These are phyloP conservation scores for Jaculus jaculus DNA, from an alignment of 2,113 vertebrate genomes.

Conservation along the genomic window DNA sequence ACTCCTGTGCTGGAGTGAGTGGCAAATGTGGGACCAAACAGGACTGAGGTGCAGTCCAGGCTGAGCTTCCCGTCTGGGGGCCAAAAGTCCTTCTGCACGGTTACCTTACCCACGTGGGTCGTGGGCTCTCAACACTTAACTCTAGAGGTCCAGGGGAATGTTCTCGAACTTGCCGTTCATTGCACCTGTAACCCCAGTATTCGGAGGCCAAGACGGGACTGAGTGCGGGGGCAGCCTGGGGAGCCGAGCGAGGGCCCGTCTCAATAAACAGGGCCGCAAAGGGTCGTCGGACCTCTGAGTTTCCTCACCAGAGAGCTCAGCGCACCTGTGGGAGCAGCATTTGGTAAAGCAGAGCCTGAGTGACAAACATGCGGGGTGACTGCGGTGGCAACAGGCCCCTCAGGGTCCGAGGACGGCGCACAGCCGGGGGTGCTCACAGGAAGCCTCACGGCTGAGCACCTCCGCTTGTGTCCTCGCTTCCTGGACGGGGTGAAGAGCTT, in stretches of 20 bases:
- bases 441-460: fast-evolving
- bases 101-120: not conserved
- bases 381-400: not conserved
- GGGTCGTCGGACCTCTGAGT: not conserved
- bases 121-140: not conserved
- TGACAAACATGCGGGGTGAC: no score
- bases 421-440: not conserved
- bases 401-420: not conserved
- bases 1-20: not conserved
- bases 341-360: not conserved
- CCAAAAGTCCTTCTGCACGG: not conserved
- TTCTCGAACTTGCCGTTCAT: not conserved
- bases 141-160: not conserved
- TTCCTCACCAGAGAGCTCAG: not conserved
- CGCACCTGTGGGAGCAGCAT: fast-evolving
- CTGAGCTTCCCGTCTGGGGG: not conserved
- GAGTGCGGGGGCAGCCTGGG: no score
- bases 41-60: not conserved
- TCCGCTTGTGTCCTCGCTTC: no score
- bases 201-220: not conserved
- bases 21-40: not conserved
- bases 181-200: not conserved
- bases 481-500: not conserved
- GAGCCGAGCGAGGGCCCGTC: not conserved
- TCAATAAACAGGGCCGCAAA: not conserved